A percentile compares a stretch with the other conserved stretches of the same genome.
Evolutionary conservation across 2,113 vertebrate genomes (phyloP).

Genomic region (Chionodraco myersi): DNA sequence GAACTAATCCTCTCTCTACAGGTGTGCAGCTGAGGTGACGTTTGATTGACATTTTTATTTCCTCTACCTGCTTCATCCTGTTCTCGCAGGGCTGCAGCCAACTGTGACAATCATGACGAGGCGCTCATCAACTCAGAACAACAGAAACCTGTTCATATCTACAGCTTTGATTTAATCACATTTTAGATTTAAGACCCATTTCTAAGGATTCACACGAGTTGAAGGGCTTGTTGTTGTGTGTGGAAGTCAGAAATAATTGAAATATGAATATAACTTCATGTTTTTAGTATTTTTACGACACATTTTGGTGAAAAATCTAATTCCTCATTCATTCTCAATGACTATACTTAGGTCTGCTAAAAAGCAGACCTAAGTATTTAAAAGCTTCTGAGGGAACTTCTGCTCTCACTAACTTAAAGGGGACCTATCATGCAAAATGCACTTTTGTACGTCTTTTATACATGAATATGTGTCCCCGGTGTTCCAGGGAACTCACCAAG

Average conservation of each 20-base stretch:
- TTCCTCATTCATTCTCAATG: too few species aligned
- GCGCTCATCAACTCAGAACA: not conserved
- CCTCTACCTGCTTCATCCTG: constrained; percentile 13
- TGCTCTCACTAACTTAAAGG: too few species aligned
- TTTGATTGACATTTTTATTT: constrained; percentile 26
- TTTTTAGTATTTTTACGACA: not conserved
- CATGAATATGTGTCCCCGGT: too few species aligned
- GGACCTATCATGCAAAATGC: too few species aligned
- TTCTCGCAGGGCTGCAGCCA: not conserved
- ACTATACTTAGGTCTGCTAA: too few species aligned
- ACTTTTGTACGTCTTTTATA: too few species aligned
- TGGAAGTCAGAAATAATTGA: too few species aligned
- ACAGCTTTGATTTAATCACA: not conserved
- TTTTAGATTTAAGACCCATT: not conserved
- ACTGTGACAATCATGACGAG: not conserved
- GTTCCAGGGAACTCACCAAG: too few species aligned
- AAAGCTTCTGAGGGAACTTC: constrained; percentile 15
- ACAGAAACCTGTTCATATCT: not conserved
- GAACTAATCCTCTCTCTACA: too few species aligned
- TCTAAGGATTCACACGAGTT: not conserved
- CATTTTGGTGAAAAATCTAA: not conserved
- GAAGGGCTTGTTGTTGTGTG: too few species aligned
- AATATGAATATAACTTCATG: too few species aligned
- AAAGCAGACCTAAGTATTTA: constrained; percentile 5
- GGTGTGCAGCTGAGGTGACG: not conserved